Base-by-base conservation (phyloP, 2,888 invertebrate species). In the Chesias legatella region DNA sequence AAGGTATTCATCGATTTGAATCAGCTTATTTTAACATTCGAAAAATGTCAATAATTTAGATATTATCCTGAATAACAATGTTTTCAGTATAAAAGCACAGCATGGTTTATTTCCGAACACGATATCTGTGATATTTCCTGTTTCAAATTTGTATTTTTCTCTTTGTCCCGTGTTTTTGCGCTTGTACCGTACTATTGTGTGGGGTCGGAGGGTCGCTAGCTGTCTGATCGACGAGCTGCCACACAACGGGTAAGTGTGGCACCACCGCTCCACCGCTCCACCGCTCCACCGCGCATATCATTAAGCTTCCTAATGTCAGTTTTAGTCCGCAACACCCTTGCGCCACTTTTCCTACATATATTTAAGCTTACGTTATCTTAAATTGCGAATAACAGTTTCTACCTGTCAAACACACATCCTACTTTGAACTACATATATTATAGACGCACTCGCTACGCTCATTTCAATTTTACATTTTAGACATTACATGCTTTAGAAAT, bases 161-260 rank as follows among this genome's bases (percentile, higher is more conserved):
- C 73, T 85, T 80, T 82, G 80, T 80, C 79, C 80, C 82, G 71
- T 78, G 67, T 79, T 79, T 55, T 78, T 80, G 73, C 74, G 83
- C 82, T 84, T 85, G 69, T 76, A 71, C 82, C 79, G 73, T 77
- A 70, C 67, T 79, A 69, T 70, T 76, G 60, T 79, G 67, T 65
- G 67, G 85, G 84, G 67, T 65, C 67, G 85, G 84, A 82, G 63
- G 61, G 62, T 74, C 65, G 72, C 68, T 83, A 95, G 94, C 94
- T 94, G 94, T 94, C 92, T 94, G 90, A 93, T 94, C 90, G 94
- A 94, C 90, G 94, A 94, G 90, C 90, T 93, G 90, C 91, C 93
- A 73, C 91, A 91, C 73, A 92, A 91, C 88, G 94, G 94, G 94
- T 94, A 93, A 94, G 94, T 93, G 62, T 55, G 57, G 51, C n/a